Evolutionary conservation across 2,888 invertebrate genomes (phyloP), one percentile per base, ranked within the genome.

Genomic region (Mythimna pallens): DNA sequence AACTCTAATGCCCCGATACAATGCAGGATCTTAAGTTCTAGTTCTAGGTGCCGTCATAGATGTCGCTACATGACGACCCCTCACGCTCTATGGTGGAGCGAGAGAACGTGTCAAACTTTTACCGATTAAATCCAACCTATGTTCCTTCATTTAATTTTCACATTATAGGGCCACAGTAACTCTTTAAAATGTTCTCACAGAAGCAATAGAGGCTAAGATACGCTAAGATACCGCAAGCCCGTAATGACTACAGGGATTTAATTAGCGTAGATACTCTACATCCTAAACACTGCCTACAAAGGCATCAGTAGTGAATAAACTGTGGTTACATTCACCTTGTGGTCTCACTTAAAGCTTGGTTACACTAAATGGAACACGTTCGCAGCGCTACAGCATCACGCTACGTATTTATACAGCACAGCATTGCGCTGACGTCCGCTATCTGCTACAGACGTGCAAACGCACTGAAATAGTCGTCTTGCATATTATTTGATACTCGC

Each of bases 391-490:
- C 30, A 69, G 34, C 10, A 22, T 54, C 22, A 17, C 30, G 47
- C 40, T 50, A 34, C 17, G 30, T 61, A n/a, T 70, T 50, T 12
- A 43, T 30, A 14, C 50, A 63, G n/a, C 20, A 8, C n/a, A 59
- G 55, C 59, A 34, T 59, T 54, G 47, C 54, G 76, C 59, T 64
- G 63, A 59, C 36, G 20, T 50, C 30, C 25, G n/a, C 47, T 76
- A 47, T 65, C 55, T 76, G 70, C 34, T 70, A 55, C 55, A 25
- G 76, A 76, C 70, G 65, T 55, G 55, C 25, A 70, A 77, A 77
- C 65, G 61, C 64, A 59, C 34, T 50, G 55, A 65, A 61, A 50
- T 76, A 10, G 30, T 57, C 50, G 68, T 20, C 69, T 59, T 69
- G 47, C 25, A 36, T 68, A 47, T 43, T 63, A 63, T 76, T 76